phyloP scores from a whole-genome alignment of 1,140 invertebrate genomes.

The Apis laboriosa region DNA sequence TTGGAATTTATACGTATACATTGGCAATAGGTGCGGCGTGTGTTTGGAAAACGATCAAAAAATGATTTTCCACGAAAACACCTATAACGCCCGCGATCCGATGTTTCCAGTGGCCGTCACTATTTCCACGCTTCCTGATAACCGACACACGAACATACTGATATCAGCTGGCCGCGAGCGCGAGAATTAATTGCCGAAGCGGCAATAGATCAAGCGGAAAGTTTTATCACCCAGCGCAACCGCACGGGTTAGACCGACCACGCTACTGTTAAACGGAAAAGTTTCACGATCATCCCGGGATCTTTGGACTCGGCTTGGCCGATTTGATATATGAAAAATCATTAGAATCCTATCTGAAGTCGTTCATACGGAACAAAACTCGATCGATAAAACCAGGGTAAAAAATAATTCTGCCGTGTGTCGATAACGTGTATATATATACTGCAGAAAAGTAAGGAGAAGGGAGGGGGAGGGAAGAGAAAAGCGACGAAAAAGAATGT shows the following conservation, averaged over 20 bases:
- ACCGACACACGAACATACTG: conserved; percentile 29
- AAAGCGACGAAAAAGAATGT: background rate
- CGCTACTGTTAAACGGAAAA: conserved; percentile 29
- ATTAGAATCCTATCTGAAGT: conserved; percentile 42
- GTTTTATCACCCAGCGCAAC: conserved; percentile 42
- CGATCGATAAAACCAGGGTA: conserved; percentile 23
- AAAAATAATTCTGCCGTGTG: conserved; percentile 37
- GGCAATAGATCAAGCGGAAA: conserved; percentile 51
- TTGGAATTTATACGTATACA: conserved; percentile 19
- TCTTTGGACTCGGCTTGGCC: conserved; percentile 24
- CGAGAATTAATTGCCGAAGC: conserved; percentile 52
- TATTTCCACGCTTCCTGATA: conserved; percentile 49
- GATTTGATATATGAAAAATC: conserved; percentile 35
- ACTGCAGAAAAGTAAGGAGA: background rate
- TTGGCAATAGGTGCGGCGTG: background rate
- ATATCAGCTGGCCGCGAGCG: conserved; percentile 34
- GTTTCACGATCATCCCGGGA: conserved; percentile 14
- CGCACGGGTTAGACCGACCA: conserved; percentile 13
- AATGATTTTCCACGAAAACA: conserved; percentile 51
- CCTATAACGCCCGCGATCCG: conserved; percentile 30
- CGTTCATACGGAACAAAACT: conserved; percentile 37
- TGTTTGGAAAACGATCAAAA: conserved; percentile 47
- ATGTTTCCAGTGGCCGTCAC: conserved; percentile 29
- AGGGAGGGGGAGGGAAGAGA: background rate
- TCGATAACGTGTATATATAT: conserved; percentile 13